Evolutionary conservation across 2,797 vertebrate genomes (phyloP).

Genomic region (Tragopan temminckii): DNA sequence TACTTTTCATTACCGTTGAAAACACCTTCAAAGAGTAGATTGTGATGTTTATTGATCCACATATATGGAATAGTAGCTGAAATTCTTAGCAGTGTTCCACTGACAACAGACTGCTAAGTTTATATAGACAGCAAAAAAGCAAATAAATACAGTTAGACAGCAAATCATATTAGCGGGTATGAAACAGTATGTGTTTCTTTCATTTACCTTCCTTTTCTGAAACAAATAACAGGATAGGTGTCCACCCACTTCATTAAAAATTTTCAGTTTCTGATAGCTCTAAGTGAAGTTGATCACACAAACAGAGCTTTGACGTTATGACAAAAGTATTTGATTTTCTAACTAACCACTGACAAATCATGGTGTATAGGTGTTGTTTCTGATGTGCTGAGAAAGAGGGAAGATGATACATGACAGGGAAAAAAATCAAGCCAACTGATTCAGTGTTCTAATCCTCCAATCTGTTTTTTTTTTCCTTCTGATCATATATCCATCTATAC

Average conservation of each 20-base stretch:
- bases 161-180: background rate
- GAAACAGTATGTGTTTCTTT: background rate
- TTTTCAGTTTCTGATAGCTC: background rate
- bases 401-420: background rate
- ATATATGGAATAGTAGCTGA: background rate
- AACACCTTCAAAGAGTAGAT: background rate
- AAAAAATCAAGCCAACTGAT: background rate
- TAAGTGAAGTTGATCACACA: background rate
- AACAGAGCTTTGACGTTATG: background rate
- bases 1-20: background rate
- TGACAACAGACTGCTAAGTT: background rate
- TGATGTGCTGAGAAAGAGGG: background rate
- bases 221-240: background rate
- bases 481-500: accelerated
- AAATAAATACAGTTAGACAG: background rate
- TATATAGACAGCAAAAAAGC: background rate
- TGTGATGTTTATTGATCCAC: background rate
- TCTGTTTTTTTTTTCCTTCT: background rate
- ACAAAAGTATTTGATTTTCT: background rate
- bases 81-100: background rate
- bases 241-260: background rate
- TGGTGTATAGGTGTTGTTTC: background rate
- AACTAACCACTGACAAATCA: background rate
- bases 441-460: background rate
- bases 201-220: background rate